A percentile compares a stretch with the other conserved stretches of the same genome.
Conservation (phyloP, 1,140 invertebrate genomes). For the Drosophila miranda region DNA sequence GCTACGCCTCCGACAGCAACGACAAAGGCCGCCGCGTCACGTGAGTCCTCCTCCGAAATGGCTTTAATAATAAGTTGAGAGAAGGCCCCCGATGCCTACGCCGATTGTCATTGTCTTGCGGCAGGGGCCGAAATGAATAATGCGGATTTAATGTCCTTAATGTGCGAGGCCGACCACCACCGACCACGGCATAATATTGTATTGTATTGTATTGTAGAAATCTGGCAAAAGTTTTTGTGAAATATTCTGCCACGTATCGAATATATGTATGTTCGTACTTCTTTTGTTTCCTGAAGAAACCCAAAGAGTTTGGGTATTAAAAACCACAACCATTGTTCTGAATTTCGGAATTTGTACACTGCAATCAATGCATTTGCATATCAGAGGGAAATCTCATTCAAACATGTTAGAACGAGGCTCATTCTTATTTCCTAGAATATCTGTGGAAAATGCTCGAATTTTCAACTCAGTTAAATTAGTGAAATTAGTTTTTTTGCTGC, state of each 20-base stretch:
- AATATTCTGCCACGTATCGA: slow-evolving; percentile 8
- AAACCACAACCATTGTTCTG: no score
- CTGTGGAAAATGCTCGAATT: no score
- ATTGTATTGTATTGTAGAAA: no score
- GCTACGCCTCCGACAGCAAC: slow-evolving; percentile 30
- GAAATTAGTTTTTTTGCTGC: background rate
- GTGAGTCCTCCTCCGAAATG: slow-evolving; percentile 47
- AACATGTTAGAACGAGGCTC: no score
- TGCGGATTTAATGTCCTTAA: slow-evolving; percentile 68
- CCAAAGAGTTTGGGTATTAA: no score
- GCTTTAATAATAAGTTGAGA: slow-evolving; percentile 50
- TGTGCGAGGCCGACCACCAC: slow-evolving; percentile 50
- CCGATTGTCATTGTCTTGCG: slow-evolving; percentile 46
- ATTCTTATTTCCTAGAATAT: no score
- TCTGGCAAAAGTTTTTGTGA: slow-evolving; percentile 20
- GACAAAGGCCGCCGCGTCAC: slow-evolving; percentile 17
- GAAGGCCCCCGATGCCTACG: slow-evolving; percentile 13
- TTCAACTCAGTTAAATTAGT: background rate
- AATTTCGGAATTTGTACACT: no score
- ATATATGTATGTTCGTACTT: background rate
- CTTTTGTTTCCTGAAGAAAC: background rate
- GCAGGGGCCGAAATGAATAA: slow-evolving; percentile 55
- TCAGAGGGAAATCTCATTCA: no score
- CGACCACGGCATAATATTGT: no score
- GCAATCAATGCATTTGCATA: no score